Base-by-base conservation (phyloP, 2,888 invertebrate species). In the Achlya flavicornis region DNA sequence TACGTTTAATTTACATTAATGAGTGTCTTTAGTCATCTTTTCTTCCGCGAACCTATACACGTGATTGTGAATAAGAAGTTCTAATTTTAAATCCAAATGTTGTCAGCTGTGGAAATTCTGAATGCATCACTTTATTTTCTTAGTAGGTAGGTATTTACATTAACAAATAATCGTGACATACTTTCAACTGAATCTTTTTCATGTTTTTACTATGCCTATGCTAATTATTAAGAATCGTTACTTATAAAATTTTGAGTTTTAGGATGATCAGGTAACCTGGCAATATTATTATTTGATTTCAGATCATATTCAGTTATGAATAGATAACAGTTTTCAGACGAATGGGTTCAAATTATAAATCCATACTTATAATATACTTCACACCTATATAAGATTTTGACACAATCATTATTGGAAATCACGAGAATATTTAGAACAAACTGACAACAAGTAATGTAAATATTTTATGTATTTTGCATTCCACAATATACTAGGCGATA, bases 21-120 rank as follows among this genome's bases (percentile, higher is more conserved):
- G 0, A 60, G 4, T 35, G 38, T 16, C 2, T 59, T 12, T 10
- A 41, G 12, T 41, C 38, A 38, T 10, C 33, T 35, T 14, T 3
- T 14, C 35, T 60, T 60, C 41, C 60, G 41, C 41, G 35, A 59
- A 41, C 8, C 38, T n/a, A 11, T 35, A 10, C 81, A 81, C 79
- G 79, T 81, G 82, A 83, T 77, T 63, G 58, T 74, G 61, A 71
- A 63, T 61, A 57, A 70, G 69, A 65, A 67, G 26, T 71, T 63
- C 64, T 70, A 68, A 74, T 72, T 66, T 63, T 58, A 58, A 64
- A 74, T 72, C 67, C 70, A 70, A 71, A 68, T 71, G 63, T 64
- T 46, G 6, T 46, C n/a, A 68, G 66, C 66, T 65, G 67, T 46
- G 61, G 64, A 63, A 66, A 66, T 63, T 61, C 62, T 66, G 63